phyloP scores from a whole-genome alignment of 2,888 invertebrate genomes.

The Lycophotia porphyrea region DNA sequence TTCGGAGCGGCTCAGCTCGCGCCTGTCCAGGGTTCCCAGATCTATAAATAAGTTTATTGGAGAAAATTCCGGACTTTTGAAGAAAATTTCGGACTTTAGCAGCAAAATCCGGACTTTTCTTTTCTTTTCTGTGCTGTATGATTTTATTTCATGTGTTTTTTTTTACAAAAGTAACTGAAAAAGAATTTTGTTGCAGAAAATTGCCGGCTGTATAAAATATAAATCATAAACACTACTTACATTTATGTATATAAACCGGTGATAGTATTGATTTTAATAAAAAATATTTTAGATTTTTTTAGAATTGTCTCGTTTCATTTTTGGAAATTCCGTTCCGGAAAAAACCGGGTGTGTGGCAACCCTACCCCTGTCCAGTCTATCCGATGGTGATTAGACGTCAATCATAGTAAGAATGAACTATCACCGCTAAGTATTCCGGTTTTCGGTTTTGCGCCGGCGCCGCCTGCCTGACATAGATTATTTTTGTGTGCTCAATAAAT shows the following conservation, averaged over 20 bases:
- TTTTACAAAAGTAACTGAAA: not conserved
- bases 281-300: not conserved
- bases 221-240: not conserved
- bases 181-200: not conserved
- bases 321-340: not conserved
- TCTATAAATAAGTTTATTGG: not conserved
- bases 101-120: not conserved
- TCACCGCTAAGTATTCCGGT: constrained; percentile 62
- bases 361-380: constrained; percentile 45
- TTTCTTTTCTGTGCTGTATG: not conserved
- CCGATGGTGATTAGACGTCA: constrained; percentile 60
- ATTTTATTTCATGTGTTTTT: not conserved
- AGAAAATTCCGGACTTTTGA: not conserved
- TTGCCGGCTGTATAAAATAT: not conserved
- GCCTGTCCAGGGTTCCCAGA: constrained; percentile 35
- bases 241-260: not conserved
- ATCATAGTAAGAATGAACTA: constrained; percentile 60
- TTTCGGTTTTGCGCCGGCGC: constrained; percentile 57
- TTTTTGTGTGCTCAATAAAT: constrained; percentile 50
- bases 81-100: not conserved
- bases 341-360: not conserved
- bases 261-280: not conserved
- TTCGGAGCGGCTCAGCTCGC: constrained; percentile 58
- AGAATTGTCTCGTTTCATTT: not conserved
- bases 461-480: constrained; percentile 55